Base-by-base conservation (phyloP, 2,797 vertebrate genomes). In the Gallinago solitaria region DNA sequence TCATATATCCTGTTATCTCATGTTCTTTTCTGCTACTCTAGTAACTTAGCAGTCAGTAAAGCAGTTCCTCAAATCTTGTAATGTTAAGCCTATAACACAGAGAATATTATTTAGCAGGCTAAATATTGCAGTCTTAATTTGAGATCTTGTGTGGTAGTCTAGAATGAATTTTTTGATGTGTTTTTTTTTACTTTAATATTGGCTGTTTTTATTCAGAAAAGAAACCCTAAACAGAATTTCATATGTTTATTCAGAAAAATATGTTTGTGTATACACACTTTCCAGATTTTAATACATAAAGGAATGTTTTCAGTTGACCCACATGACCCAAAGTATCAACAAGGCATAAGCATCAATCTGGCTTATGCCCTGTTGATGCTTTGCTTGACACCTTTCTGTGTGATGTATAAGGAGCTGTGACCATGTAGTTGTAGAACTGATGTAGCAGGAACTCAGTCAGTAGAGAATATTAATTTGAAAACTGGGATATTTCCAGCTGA, bases 311-410 rank as follows among this genome's bases (percentile, higher is more conserved):
- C 16, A 63, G 69, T 89, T 94, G 94, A 92, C 56, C 69, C 35
- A 23, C 70, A 77, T 85, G 87, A 39, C 12, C 39, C 39, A 39
- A 39, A 39, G 39, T 39, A 39, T 39, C 39, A 39, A 39, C 39
- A 39, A 39, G 39, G 39, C 39, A 39, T 39, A 39, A 39, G 39
- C 39, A 39, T 39, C 39, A 39, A 96, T 95, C 92, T 97, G 95
- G 33, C 59, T 68, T 74, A 91, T 82, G 94, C 96, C 71, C 69
- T 96, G 91, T 60, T 89, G 83, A 60, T 53, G 21, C 54, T 56
- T 68, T 7, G 53, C 39, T 77, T 85, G 82, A 78, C 77, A 79
- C 33, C 47, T 27, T 87, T 73, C 83, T 70, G 39, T 35, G 35
- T 82, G 74, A 70, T 53, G 41, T 83, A 28, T 53, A 56, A 82